Base-by-base conservation (phyloP, 2,888 invertebrate species). In the Rapana venosa region DNA sequence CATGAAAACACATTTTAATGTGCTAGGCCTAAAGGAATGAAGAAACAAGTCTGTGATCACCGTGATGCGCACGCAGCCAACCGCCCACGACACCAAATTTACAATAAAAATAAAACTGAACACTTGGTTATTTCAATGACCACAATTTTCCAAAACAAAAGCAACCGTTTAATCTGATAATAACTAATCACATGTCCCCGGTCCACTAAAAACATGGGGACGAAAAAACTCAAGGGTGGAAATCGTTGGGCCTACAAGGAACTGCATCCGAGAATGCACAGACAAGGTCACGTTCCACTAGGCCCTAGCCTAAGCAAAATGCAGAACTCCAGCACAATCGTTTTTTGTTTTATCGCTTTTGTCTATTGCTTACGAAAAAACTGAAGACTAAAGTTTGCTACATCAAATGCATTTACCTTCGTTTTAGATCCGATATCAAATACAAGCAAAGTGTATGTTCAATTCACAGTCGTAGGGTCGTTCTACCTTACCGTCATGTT, bases 1-100 rank as follows among this genome's bases (percentile, higher is more conserved):
- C 35, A 32, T 79, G 77, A 15, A 79, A 32, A 4, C 35, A 32
- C 15, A 87, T 58, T 85, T 56, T 85, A n/a, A 85, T 85, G 30
- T 58, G 84, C 56, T 20, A n/a, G n/a, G n/a, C n/a, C n/a, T n/a
- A 30, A n/a, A 35, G 81, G 26, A 36, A 83, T 35, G 79, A n/a
- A 47, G 77, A 47, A 66, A 47, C 81, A 36, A 22, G 13, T 83
- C 87, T 5, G 35, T 35, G 89, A 91, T 90, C 26, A 26, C 87
- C 13, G 35, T 35, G 90, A 91, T 90, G 90, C 88, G 87, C 90
- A 70, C 83, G 81, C 88, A 89, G 66, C 79, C 77, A 90, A 87
- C 91, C 91, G 90, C 91, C 91, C 91, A 91, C 91, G 91, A 91
- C 83, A 88, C 84, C 81, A 6, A 61, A 70, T 81, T 74, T 32